These are phyloP conservation scores for Propithecus perrieri DNA, from an alignment of 2,797 vertebrate species.

Conservation along the genomic window DNA sequence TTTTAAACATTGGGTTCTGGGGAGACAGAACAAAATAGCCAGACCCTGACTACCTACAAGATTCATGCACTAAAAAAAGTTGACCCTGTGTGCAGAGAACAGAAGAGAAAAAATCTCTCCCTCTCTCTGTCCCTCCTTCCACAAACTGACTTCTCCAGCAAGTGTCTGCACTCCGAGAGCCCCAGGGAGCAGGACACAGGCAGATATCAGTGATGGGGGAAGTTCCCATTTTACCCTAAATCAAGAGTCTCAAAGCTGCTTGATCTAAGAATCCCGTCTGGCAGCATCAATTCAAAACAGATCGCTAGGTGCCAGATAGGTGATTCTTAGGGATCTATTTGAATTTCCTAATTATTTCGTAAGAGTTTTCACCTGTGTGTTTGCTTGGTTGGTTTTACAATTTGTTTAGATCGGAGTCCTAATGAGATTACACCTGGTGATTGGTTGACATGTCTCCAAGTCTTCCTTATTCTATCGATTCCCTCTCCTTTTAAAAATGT, in stretches of 20 bases:
- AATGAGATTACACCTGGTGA: not conserved
- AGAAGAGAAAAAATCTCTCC: not conserved
- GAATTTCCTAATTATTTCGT: not conserved
- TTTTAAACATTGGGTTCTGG: conserved; percentile 59
- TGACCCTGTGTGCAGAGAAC: not conserved
- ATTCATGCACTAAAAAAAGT: conserved; percentile 32
- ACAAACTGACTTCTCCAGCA: not conserved
- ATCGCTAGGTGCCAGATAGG: not conserved
- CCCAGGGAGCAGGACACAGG: not conserved
- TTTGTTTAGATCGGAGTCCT: not conserved
- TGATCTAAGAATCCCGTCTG: not conserved
- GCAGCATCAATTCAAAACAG: not conserved
- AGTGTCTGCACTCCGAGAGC: not conserved
- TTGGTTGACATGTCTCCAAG: not conserved
- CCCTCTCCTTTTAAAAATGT: not conserved
- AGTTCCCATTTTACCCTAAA: not conserved
- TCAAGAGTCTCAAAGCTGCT: not conserved
- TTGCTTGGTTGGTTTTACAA: not conserved
- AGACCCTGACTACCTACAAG: conserved; percentile 28
- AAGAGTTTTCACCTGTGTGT: not conserved
- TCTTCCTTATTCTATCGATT: not conserved
- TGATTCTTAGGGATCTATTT: not conserved
- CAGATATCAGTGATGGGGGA: not conserved
- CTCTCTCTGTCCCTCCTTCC: not conserved
- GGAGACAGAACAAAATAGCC: conserved; percentile 15